Conservation (phyloP, 2,888 invertebrate genomes). For the Ashinkailepas kermadecensis region DNA sequence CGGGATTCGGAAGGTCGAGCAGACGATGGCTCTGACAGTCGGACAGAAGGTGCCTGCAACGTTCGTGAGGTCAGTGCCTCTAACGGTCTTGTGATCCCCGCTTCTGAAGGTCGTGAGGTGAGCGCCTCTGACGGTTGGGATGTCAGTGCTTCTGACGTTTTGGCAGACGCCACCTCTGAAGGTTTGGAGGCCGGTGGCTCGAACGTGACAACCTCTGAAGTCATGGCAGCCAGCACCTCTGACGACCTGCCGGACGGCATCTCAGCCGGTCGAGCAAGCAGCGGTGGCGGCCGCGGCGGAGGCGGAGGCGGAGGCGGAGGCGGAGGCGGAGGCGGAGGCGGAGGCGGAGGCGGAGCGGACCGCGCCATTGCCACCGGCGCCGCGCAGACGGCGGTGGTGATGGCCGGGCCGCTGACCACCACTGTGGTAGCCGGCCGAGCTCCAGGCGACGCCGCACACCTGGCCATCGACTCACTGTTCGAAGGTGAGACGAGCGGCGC, state of each 20-base stretch:
- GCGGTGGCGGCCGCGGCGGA: not conserved
- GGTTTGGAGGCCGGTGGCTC: too few species aligned
- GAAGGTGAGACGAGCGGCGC: not conserved
- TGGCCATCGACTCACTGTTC: not conserved
- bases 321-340: not conserved
- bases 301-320: not conserved
- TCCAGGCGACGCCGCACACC: not conserved
- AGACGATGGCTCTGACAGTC: too few species aligned
- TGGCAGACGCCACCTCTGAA: not conserved
- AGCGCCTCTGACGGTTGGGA: too few species aligned
- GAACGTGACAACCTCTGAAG: too few species aligned
- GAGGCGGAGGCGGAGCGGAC: not conserved
- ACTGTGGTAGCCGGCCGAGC: not conserved
- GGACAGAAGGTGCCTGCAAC: slow-evolving; percentile 25
- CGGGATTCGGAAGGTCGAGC: too few species aligned
- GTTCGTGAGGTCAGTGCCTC: not conserved
- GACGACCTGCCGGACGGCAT: too few species aligned
- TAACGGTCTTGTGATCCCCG: too few species aligned
- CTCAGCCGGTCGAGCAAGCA: too few species aligned
- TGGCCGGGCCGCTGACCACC: not conserved
- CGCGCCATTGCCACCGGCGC: not conserved
- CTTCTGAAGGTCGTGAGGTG: too few species aligned
- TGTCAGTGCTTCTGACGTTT: not conserved
- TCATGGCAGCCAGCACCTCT: too few species aligned
- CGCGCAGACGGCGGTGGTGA: not conserved